Base-by-base conservation (phyloP, 1,140 invertebrate species). In the Penaeus japonicus region DNA sequence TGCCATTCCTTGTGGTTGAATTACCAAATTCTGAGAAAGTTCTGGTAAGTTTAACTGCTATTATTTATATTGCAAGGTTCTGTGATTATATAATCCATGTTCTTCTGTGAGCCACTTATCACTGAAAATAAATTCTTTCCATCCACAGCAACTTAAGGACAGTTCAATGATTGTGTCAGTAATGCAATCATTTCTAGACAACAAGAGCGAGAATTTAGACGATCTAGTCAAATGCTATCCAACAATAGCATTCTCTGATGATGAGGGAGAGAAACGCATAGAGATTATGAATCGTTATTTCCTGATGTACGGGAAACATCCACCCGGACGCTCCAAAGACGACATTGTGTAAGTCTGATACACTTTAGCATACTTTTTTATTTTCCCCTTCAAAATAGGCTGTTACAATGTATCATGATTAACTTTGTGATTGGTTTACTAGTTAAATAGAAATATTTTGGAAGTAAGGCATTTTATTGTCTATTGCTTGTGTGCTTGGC, bases 261-360 rank as follows among this genome's bases (percentile, higher is more conserved):
- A 97, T 57, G 92, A 95, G 57, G 95, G 95, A 27, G 94, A 95
- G 78, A 93, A 94, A 55, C 94, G 95, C 84, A 81, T 91, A 83
- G 97, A 98, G 92, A 96, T 98, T 90, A 94, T 98, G 91, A 99
- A 99, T 92, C 97, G 96, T 92, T 99, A 99, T 93, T 99, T 97
- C 92, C 92, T 99, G 0, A 99, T 99, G 98, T 96, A 95, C 78
- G 90, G 89, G 20, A 91, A 93, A 65, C 91, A 93, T 17, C 93
- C 94, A 3, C 93, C 94, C 91, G 92, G 93, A 55, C 92, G 93
- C 87, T 93, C 94, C 27, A 93, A 95, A 87, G 93, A 95, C 89
- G 92, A 94, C 20, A 94, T 96, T 90, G 92, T 93, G 96, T 96
- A 93, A 95, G 95, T 94, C 54, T 87, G 1, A 78, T 30, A 10